Evolutionary conservation across 2,888 invertebrate species (phyloP).

Genomic region (Leptinotarsa tumamoca): DNA sequence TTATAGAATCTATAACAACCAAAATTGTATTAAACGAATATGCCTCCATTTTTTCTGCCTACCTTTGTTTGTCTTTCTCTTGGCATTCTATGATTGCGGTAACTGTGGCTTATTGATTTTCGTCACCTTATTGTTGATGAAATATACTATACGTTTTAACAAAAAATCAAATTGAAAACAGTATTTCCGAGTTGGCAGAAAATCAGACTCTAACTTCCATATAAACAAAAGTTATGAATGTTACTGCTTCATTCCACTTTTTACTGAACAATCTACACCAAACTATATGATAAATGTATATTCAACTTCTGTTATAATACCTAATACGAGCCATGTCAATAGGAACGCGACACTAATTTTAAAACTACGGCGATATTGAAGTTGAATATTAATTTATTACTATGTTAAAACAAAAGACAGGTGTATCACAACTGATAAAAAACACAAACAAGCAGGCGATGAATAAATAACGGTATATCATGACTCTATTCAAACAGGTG

Average conservation of each 20-base stretch:
- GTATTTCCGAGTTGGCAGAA: too few relatives aligned
- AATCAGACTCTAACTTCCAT: too few relatives aligned
- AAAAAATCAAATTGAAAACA: too few relatives aligned
- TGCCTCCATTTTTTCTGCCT: too few relatives aligned
- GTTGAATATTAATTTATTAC: background rate
- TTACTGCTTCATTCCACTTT: background rate
- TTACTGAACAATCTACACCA: background rate
- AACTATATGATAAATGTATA: background rate
- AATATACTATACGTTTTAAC: too few relatives aligned
- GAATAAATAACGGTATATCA: background rate
- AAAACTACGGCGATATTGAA: background rate
- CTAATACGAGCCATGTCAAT: background rate
- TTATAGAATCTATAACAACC: too few relatives aligned
- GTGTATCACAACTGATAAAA: conserved; percentile 2
- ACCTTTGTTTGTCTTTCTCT: too few relatives aligned
- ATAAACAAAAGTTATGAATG: too few relatives aligned
- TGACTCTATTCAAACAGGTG: background rate
- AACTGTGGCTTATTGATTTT: too few relatives aligned
- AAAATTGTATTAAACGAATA: too few relatives aligned
- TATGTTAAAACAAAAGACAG: background rate
- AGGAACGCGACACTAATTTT: background rate
- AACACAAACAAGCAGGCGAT: background rate
- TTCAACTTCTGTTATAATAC: background rate
- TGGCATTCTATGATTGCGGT: too few relatives aligned
- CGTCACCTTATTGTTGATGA: too few relatives aligned